phyloP scores from a whole-genome alignment of 37 sponge, comb jelly and placozoan species.

The Diacarnus erythraeanus region DNA sequence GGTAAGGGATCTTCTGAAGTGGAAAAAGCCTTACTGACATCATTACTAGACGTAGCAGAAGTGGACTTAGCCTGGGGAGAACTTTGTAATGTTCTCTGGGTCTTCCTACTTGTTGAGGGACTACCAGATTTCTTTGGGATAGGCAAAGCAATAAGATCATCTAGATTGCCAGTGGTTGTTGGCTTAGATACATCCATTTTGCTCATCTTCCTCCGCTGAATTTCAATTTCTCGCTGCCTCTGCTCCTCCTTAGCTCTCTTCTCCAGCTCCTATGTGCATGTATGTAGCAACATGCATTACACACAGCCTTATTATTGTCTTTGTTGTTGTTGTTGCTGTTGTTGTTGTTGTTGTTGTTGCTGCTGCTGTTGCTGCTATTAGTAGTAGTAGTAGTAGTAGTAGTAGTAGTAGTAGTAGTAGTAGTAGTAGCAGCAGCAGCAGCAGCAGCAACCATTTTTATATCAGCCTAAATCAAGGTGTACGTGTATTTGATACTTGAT shows the following conservation, averaged over 20 bases:
- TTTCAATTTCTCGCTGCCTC: conserved; percentile 32
- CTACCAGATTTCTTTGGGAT: not conserved
- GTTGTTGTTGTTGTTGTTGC: conserved; percentile 1
- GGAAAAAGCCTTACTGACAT: no score
- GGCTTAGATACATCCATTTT: conserved; percentile 28
- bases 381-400: no score
- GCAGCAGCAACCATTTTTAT: not conserved
- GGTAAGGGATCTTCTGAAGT: no score
- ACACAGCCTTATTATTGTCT: not conserved
- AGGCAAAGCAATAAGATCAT: conserved; percentile 16
- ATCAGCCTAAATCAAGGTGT: no score
- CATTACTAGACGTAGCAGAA: no score
- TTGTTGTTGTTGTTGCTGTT: not conserved
- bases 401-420: not conserved
- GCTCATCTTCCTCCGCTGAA: conserved; percentile 27
- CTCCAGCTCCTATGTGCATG: conserved; percentile 29
- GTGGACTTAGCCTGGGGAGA: no score
- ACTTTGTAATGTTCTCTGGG: no score
- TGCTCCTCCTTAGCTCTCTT: conserved; percentile 22
- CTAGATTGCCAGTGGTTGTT: not conserved
- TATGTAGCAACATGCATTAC: not conserved
- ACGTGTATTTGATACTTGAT: not conserved
- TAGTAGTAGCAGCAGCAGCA: not conserved
- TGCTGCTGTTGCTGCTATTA: conserved; percentile 8
- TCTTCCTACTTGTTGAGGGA: not conserved